Conservation (phyloP, 2,113 vertebrate species). For the Menidia beryllina region DNA sequence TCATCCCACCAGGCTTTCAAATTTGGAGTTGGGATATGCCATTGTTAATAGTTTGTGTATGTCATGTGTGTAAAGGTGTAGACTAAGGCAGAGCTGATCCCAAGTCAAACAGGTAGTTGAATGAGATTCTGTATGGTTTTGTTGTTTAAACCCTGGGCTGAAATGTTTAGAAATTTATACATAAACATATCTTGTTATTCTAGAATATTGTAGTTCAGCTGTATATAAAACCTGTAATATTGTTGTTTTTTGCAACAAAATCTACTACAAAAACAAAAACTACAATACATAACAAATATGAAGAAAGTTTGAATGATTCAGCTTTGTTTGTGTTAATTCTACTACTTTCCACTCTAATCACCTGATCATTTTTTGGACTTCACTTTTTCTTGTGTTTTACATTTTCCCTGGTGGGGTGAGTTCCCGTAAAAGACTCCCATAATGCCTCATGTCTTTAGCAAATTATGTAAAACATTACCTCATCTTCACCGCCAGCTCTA, state of each 20-base stretch:
- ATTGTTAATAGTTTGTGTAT: conserved; percentile 30
- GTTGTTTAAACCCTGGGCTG: conserved; percentile 23
- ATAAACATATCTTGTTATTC: background rate
- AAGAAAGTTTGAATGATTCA: background rate
- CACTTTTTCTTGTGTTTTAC: conserved; percentile 59
- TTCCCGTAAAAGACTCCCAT: conserved; percentile 50
- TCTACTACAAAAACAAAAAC: background rate
- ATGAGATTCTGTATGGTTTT: conserved; percentile 29
- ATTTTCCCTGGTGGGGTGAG: conserved; percentile 53
- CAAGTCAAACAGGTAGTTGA: conserved; percentile 30
- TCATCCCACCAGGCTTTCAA: conserved; percentile 55
- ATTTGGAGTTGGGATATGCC: conserved; percentile 19
- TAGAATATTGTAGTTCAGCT: background rate
- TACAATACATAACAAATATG: background rate
- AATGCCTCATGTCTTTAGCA: conserved; percentile 49
- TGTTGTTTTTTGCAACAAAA: background rate
- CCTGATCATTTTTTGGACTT: conserved; percentile 16
- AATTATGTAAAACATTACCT: conserved; percentile 76
- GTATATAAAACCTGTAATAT: background rate
- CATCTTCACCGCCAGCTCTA: conserved; percentile 57
- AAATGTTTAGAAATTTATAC: background rate
- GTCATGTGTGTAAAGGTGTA: conserved; percentile 17
- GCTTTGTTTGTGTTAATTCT: background rate
- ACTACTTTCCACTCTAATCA: background rate
- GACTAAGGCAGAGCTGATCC: conserved; percentile 7